Conservation (phyloP, 2,888 invertebrate genomes). For the Eristalis intricaria region DNA sequence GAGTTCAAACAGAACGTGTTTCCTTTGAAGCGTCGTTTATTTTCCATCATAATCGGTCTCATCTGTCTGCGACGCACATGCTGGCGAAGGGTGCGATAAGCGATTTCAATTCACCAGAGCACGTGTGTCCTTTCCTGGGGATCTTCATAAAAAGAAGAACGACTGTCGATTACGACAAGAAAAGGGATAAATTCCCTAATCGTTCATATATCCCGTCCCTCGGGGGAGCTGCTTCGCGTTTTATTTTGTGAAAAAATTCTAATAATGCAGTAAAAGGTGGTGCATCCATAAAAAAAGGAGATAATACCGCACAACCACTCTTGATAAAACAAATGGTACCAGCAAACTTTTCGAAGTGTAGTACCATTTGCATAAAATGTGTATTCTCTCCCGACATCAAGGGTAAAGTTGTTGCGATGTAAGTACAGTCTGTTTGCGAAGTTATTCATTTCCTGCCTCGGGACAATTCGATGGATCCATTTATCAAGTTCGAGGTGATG, state of each 20-base stretch:
- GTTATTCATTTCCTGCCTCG: not conserved
- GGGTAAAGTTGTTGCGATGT: slow-evolving; percentile 4
- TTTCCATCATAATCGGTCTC: not conserved
- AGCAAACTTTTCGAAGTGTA: slow-evolving; percentile 57
- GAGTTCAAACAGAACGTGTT: not conserved
- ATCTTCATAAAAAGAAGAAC: not conserved
- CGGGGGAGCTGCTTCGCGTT: not conserved
- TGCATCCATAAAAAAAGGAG: slow-evolving; percentile 48
- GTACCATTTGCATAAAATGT: slow-evolving; percentile 61
- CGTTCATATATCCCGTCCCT: too few relatives aligned
- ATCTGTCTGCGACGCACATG: not conserved
- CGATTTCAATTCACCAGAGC: not conserved
- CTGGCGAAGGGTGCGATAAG: not conserved
- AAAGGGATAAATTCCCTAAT: not conserved
- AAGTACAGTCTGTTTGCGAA: slow-evolving; percentile 33
- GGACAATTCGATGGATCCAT: not conserved
- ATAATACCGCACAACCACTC: slow-evolving; percentile 13
- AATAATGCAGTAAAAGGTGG: slow-evolving; percentile 53
- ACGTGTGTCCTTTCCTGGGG: not conserved
- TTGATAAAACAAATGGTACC: slow-evolving; percentile 36
- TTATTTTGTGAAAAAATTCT: slow-evolving; percentile 56
- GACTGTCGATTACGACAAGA: not conserved
- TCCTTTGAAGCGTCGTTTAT: not conserved
- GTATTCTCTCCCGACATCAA: slow-evolving; percentile 30
- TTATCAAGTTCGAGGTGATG: not conserved